Conservation (phyloP, 2,888 invertebrate species). For the Empis stercorea region DNA sequence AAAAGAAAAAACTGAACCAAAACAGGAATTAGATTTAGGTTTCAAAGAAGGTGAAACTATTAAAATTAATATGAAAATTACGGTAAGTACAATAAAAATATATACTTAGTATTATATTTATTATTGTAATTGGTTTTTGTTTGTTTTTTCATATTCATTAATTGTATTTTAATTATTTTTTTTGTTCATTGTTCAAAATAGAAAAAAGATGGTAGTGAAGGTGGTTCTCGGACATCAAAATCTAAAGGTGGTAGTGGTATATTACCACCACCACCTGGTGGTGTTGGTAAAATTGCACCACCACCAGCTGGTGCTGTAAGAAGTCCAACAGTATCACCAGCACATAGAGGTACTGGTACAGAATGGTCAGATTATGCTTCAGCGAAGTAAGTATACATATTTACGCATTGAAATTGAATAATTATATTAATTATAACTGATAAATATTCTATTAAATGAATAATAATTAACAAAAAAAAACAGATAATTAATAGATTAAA, state of each 20-base stretch:
- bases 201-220: conserved; percentile 82
- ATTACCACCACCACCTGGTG: conserved; percentile 76
- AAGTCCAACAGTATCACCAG: conserved; percentile 51
- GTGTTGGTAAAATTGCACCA: conserved; percentile 51
- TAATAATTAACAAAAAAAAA: too few species aligned
- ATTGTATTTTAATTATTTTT: background rate
- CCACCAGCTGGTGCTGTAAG: conserved; percentile 47
- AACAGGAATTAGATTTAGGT: conserved; percentile 78
- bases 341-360: conserved; percentile 47
- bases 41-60: conserved; percentile 99
- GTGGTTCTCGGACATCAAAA: conserved; percentile 48
- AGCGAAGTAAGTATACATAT: conserved; percentile 39
- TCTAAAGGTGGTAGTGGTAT: conserved; percentile 46
- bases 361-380: conserved; percentile 76
- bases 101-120: background rate
- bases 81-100: conserved; percentile 50
- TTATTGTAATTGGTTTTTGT: too few species aligned
- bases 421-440: too few species aligned
- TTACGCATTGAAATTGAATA: too few species aligned
- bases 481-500: too few species aligned
- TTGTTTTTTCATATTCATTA: background rate
- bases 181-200: conserved; percentile 33
- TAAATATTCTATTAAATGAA: too few species aligned
- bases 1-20: conserved; percentile 64
- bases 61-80: conserved; percentile 96